phyloP scores from a whole-genome alignment of 2,888 invertebrate genomes.

The Eupsilia transversa region DNA sequence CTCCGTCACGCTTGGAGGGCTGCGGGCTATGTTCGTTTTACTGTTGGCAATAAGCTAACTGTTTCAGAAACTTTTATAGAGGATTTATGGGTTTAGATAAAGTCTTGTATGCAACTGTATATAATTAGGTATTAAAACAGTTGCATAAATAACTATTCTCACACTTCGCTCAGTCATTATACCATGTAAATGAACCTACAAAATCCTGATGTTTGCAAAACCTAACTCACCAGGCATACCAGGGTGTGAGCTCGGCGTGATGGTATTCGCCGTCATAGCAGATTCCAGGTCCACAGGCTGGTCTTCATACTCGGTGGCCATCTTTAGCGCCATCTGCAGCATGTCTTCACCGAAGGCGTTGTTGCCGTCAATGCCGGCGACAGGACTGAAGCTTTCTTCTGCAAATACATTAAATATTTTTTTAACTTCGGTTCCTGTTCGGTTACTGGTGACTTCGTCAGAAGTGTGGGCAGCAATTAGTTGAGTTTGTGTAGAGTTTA shows the following conservation, averaged over 20 bases:
- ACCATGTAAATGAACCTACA: background rate
- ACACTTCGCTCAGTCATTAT: background rate
- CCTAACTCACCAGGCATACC: constrained; percentile 85
- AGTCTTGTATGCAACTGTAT: no score
- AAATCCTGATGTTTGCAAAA: background rate
- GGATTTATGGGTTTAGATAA: no score
- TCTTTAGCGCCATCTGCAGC: constrained; percentile 96
- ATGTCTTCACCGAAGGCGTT: constrained; percentile 95
- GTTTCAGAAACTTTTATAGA: no score
- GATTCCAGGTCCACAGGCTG: constrained; percentile 96
- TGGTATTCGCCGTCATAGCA: constrained; percentile 94
- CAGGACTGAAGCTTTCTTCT: constrained; percentile 92
- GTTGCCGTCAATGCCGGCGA: constrained; percentile 90
- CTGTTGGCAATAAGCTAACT: no score
- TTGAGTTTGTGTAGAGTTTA: background rate
- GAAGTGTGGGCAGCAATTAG: background rate
- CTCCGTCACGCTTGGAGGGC: no score
- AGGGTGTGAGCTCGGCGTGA: constrained; percentile 92
- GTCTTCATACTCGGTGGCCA: constrained; percentile 96
- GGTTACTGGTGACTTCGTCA: background rate
- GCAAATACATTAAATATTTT: constrained; percentile 58
- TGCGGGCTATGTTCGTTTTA: no score
- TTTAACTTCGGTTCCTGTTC: no score
- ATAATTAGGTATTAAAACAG: no score
- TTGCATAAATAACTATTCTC: background rate